Base-by-base conservation (phyloP, 37 sponge, comb jelly and placozoan species). In the Chondrilla cf. caribensis region DNA sequence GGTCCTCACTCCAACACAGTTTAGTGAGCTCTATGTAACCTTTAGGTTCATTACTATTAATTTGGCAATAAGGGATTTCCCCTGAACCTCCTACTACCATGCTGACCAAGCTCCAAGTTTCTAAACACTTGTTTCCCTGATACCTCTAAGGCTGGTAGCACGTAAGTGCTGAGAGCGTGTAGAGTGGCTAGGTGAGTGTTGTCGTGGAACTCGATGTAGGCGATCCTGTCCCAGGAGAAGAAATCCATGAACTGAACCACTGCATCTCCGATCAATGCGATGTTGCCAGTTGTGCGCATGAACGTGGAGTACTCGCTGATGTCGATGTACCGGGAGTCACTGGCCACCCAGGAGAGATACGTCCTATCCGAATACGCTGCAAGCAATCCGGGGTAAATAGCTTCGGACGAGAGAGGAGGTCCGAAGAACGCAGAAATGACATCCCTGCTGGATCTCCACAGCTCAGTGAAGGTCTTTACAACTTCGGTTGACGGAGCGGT, bases 181-280 rank as follows among this genome's bases (percentile, higher is more conserved):
- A n/a, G n/a, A n/a, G 19, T 29, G 21, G 70, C 3, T 29, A 68
- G 37, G 70, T 68, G 70, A 37, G 70, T 68, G 21, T n/a, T 33
- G 37, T 68, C 70, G 7, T 68, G 70, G 37, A 29, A 68, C 7
- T 68, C 70, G 3, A 68, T 33, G 37, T 68, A 68, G 2, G 70
- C 70, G 21, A 68, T 68, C 37, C 70, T 68, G 37, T 28, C 37
- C 70, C 70, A 68, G 37, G 70, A 68, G 70, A 68, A 68, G 35
- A 36, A 2, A 7, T 68, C 33, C 70, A 68, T 68, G 18, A 68
- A 68, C 37, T 68, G 6, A 36, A 68, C 70, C 5, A 68, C 37
- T 3, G 70, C 32, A 1, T 31, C 35, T 2, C 70, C 70, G 18
- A 68, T 31, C 35, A 68, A 28, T 29, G 32, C 70, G 35, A 68